Conservation (phyloP, 2,113 vertebrate species). For the Girardinichthys multiradiatus region DNA sequence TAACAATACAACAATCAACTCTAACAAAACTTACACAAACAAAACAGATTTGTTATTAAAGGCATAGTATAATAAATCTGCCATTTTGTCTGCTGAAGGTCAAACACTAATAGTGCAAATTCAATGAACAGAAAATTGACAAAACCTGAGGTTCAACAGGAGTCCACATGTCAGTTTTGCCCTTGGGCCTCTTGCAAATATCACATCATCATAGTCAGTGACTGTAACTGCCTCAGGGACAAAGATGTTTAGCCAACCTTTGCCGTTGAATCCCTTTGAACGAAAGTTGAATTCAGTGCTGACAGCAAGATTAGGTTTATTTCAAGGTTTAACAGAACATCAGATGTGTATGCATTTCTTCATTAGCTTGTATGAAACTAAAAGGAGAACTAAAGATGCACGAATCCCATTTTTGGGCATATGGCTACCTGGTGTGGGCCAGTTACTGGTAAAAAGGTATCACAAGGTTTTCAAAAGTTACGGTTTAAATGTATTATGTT, state of each 20-base stretch:
- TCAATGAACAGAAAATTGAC: neutral
- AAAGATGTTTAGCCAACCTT: neutral
- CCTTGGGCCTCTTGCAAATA: neutral
- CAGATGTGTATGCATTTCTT: neutral
- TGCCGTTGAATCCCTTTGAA: neutral
- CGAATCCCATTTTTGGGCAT: neutral
- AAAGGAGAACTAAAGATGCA: neutral
- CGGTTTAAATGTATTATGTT: no score
- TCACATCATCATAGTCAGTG: neutral
- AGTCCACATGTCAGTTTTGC: constrained; percentile 1
- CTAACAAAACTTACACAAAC: neutral
- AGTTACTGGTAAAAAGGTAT: neutral
- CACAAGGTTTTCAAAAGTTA: neutral
- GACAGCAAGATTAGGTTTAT: neutral
- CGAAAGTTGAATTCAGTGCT: neutral
- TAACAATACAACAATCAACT: neutral
- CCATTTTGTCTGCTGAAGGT: constrained; percentile 1
- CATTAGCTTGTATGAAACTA: neutral
- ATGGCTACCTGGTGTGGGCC: neutral
- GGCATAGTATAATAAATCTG: constrained; percentile 17
- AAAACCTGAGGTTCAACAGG: neutral
- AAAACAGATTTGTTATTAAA: constrained; percentile 1
- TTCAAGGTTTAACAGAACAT: neutral
- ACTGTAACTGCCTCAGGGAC: neutral
- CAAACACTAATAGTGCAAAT: neutral